Evolutionary conservation across 2,797 vertebrate species (phyloP), one percentile per base, ranked within the genome.

Genomic region (Sebastes trivittatus): DNA sequence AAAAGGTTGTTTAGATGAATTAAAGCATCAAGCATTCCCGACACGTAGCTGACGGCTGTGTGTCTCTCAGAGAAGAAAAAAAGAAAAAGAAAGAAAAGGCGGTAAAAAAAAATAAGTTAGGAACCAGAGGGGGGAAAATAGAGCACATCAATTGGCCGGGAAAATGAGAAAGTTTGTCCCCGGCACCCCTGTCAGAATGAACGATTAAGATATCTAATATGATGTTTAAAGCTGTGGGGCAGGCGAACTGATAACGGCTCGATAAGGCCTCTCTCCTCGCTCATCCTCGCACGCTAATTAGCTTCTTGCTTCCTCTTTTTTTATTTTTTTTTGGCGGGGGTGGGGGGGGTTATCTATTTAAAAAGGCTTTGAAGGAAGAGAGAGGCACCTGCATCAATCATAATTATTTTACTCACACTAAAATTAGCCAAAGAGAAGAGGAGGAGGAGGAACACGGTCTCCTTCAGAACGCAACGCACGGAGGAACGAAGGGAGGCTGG

Each of bases 371-470:
- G 86, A 90, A 92, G 77, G 81, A 90, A 90, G 68, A 88, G 81
- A 93, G 82, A 93, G 88, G 79, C 89, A 95, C 90, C 92, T 94
- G 90, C 90, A 94, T 95, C 91, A 92, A 93, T 95, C 93, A 94
- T 94, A 92, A 94, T 95, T 94, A 94, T 92, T 95, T 92, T 89
- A 89, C 92, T 78, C 80, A 86, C 89, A 58, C 89, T 93, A 93
- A 95, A 94, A 92, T 95, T 92, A 93, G 88, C 79, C 34, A 72
- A 63, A 82, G 68, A 80, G 58, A 38, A 38, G 36, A 38, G 36
- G 36, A 38, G 36, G 36, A 83, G 63, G 55, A 76, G 74, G 88
- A 91, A 79, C 84, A 62, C 76, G 59, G 83, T 92, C 92, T 94
- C 89, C 91, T 94, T 94, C 86, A 89, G 77, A 87, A 76, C 80